Evolutionary conservation across 2,113 vertebrate species (phyloP).

Genomic region (Amphiprion ocellaris): DNA sequence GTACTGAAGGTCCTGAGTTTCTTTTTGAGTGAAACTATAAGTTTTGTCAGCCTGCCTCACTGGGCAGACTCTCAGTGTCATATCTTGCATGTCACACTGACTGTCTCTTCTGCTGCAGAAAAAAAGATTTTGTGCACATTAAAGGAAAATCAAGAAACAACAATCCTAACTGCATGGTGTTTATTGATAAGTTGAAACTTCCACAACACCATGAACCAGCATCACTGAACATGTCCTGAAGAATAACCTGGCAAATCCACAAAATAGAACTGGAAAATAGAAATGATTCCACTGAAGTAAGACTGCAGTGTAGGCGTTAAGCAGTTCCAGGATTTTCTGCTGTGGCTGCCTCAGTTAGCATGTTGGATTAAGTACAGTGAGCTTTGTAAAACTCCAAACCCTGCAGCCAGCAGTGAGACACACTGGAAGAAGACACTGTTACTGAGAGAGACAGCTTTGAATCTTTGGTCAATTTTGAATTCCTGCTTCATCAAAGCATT

Average conservation of each 20-base stretch:
- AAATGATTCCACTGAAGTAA: background rate
- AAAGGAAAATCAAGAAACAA: no score
- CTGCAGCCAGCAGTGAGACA: slow-evolving; percentile 18
- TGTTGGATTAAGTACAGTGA: slow-evolving; percentile 47
- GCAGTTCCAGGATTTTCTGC: slow-evolving; percentile 45
- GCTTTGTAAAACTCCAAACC: slow-evolving; percentile 6
- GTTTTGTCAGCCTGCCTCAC: no score
- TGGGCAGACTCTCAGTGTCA: no score
- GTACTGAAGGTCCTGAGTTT: no score
- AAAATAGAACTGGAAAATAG: slow-evolving; percentile 11
- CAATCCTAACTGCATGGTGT: no score
- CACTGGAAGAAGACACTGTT: background rate
- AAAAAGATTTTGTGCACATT: no score
- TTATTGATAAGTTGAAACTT: no score
- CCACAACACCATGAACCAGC: background rate
- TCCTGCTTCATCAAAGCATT: slow-evolving; percentile 26
- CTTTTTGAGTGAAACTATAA: no score
- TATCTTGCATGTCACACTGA: no score
- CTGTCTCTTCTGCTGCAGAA: no score
- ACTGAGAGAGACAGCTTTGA: slow-evolving; percentile 5
- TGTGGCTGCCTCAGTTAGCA: slow-evolving; percentile 44
- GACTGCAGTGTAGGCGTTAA: slow-evolving; percentile 21
- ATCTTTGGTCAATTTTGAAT: slow-evolving; percentile 26
- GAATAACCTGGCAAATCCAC: background rate
- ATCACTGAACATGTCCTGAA: slow-evolving; percentile 11